Base-by-base conservation (phyloP, 2,113 vertebrate species). In the Emydura subglobosa region DNA sequence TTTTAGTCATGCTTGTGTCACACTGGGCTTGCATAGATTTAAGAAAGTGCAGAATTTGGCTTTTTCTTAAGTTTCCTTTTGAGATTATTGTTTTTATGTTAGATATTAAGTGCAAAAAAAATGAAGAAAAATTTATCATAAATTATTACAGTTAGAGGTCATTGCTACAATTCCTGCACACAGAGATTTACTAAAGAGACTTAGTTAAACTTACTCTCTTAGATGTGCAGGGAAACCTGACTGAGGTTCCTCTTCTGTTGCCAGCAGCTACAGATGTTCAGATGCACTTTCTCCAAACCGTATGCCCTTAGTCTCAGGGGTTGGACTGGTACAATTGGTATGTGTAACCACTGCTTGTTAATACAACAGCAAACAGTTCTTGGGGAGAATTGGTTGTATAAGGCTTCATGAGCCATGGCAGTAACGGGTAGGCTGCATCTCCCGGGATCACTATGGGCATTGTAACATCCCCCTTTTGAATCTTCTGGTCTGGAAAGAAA, bases 1-100 rank as follows among this genome's bases (percentile, higher is more conserved):
- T 14, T 7, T 29, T 7, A 1, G 12, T 65, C 42, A 1, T 0
- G 1, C 0, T 2, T 14, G 54, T 39, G 2, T 50, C 47, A 42
- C 0, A 9, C 54, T 50, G 2, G 31, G 10, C 1, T 0, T 21
- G 42, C 59, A 39, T 29, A 7, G 39, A 4, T 13, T 61, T 86
- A 55, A 61, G 10, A 4, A 4, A 42, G 82, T 39, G 47, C 61
- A 53, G 65, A 44, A 90, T 21, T 82, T 0, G 2, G 5, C 39
- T 27, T 47, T n/a, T 24, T 89, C 53, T 12, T 78, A 24, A 47
- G 44, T 21, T 16, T 61, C 24, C 79, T 53, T 74, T 81, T 59
- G 72, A 59, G 85, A 44, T 34, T 24, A 11, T 12, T 72, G 29
- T 22, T 1, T 92, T 65, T 84, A 42, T 90, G 83, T 92, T 31